A percentile compares a stretch with the other conserved stretches of the same genome.
Evolutionary conservation across 2,888 invertebrate species (phyloP).

Genomic region (Pandemis heparana): DNA sequence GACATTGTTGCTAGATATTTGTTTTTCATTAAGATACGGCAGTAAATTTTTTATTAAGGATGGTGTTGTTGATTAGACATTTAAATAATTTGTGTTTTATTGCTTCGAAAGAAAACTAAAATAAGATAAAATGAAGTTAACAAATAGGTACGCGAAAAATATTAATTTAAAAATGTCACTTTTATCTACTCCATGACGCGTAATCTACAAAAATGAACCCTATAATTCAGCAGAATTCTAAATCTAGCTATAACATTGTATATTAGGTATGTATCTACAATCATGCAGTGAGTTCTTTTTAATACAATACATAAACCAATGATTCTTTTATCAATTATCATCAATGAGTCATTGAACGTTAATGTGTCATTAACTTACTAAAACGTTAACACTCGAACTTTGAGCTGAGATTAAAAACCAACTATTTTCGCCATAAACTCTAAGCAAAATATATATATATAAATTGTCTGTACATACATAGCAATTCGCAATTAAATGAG

Average conservation of each 20-base stretch:
- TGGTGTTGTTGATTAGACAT: too few relatives aligned
- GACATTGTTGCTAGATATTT: neutral
- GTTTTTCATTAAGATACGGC: neutral
- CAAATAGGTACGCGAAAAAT: neutral
- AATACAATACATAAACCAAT: too few relatives aligned
- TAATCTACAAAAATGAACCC: too few relatives aligned
- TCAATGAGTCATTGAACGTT: neutral
- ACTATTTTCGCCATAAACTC: neutral
- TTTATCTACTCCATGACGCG: too few relatives aligned
- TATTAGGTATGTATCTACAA: neutral
- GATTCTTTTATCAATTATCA: neutral
- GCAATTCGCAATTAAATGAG: too few relatives aligned
- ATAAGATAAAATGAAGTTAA: too few relatives aligned
- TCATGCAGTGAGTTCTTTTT: neutral
- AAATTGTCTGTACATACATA: too few relatives aligned
- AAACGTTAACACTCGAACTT: neutral
- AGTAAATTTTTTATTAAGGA: neutral
- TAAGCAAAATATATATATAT: neutral
- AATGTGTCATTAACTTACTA: neutral
- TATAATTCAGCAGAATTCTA: too few relatives aligned
- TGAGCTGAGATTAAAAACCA: neutral
- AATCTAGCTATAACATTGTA: neutral
- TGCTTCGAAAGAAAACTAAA: too few relatives aligned
- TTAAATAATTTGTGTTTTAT: too few relatives aligned
- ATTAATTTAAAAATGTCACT: too few relatives aligned